phyloP scores from a whole-genome alignment of 1,140 invertebrate genomes.

The Drosophila obscura region DNA sequence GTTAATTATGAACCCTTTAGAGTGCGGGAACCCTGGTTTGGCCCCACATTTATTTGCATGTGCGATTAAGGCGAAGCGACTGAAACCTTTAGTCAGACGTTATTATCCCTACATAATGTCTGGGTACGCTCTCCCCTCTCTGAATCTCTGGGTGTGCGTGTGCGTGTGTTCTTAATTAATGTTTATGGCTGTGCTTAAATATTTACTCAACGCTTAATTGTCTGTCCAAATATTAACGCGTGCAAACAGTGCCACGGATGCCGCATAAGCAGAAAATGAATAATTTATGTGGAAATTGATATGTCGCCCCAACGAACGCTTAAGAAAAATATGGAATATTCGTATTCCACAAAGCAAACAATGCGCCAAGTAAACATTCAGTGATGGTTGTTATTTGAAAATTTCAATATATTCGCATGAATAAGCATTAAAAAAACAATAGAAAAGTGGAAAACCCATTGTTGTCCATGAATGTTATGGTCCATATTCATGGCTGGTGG shows the following conservation, averaged over 20 bases:
- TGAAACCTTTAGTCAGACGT: conserved; percentile 29
- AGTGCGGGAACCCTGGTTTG: not conserved
- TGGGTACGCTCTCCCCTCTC: conserved; percentile 5
- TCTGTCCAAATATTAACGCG: conserved; percentile 57
- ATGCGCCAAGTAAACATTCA: too few species aligned
- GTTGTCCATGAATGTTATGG: too few species aligned
- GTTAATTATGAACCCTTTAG: conserved; percentile 43
- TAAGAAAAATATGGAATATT: conserved; percentile 24
- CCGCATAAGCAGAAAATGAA: conserved; percentile 32
- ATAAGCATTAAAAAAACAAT: too few species aligned
- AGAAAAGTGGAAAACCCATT: too few species aligned
- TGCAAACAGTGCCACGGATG: conserved; percentile 27
- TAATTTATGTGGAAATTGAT: conserved; percentile 56
- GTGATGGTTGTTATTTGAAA: too few species aligned
- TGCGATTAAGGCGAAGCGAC: conserved; percentile 19
- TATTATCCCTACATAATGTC: conserved; percentile 31
- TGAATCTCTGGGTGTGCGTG: conserved; percentile 9
- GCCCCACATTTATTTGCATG: conserved; percentile 32
- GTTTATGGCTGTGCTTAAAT: conserved; percentile 51
- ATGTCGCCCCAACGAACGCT: conserved; percentile 18
- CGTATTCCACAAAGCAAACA: conserved; percentile 29
- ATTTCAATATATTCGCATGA: too few species aligned
- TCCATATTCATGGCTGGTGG: too few species aligned
- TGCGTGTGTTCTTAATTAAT: conserved; percentile 55
- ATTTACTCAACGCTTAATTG: conserved; percentile 64